Evolutionary conservation across 2,888 invertebrate species (phyloP), one percentile per base, ranked within the genome.

Genomic region (Meteorus cinctellus): DNA sequence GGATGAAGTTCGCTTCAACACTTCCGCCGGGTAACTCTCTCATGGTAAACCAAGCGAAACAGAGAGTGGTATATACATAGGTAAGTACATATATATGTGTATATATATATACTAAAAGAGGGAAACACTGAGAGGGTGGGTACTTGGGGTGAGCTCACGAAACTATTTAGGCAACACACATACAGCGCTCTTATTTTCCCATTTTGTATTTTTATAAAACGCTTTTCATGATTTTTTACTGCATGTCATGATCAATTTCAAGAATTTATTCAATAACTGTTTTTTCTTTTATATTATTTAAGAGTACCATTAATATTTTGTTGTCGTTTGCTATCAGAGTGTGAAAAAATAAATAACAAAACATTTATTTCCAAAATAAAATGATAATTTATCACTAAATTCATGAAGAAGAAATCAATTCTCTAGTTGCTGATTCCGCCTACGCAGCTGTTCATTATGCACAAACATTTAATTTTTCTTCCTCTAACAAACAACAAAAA

Each of bases 1-100:
- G 24, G 19, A 36, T 65, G 51, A 68, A 68, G 45, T 68, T 68
- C 41, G 68, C 48, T 48, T 68, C 68, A 68, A 68, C 48, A 68
- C 68, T 68, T 68, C 66, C 41, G 36, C 41, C 41, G 66, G 24
- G 36, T 41, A 66, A 66, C 66, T 66, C 48, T 62, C 62, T 62
- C 62, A 62, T 65, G 65, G 36, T 24, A 65, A 65, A 41, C 36
- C 36, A 24, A 55, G 55, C 55, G 19, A 55, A 55, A 55, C 55
- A 45, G 67, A 66, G 59, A 45, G 14, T 68, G 16, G 31, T 55
- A 34, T 66, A 65, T 16, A 48, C 14, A 48, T 1, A 19, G 6
- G 6, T 19, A 16, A 48, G 14, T 14, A 31, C 10, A 31, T 27
- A 65, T 16, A 14, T 16, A 14, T 27, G 19, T 31, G 8, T 1